Conservation (phyloP, 1,140 invertebrate species). For the Diuraphis noxia region DNA sequence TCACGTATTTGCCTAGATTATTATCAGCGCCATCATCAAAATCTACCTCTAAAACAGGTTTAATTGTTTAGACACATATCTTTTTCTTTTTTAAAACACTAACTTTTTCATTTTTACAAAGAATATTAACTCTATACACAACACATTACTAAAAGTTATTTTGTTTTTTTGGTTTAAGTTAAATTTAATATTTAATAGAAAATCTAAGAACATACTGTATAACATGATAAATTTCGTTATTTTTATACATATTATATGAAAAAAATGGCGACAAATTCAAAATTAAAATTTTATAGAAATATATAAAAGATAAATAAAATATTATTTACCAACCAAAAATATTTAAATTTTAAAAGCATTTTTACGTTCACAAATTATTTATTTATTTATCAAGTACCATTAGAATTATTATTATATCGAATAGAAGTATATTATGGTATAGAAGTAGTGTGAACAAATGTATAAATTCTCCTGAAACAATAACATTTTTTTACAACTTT, state of each 20-base stretch:
- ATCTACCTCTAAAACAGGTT: conserved; percentile 26
- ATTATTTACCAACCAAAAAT: background rate
- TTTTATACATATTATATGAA: too few relatives aligned
- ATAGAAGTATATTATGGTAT: too few relatives aligned
- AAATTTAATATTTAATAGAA: background rate
- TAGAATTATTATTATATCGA: background rate
- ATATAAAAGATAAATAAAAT: background rate
- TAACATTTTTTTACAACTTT: background rate
- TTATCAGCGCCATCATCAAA: conserved; percentile 7
- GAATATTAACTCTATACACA: background rate
- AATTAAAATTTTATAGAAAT: background rate
- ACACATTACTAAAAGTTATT: background rate
- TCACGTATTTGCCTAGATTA: conserved; percentile 51
- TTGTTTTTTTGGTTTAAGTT: background rate
- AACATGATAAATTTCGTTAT: background rate
- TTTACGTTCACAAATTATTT: background rate
- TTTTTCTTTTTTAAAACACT: background rate
- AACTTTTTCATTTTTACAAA: conserved; percentile 33
- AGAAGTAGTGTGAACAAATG: background rate
- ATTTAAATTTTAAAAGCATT: background rate
- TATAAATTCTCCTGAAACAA: background rate
- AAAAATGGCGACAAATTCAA: background rate
- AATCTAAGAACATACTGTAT: background rate
- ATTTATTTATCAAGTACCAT: background rate
- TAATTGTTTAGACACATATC: conserved; percentile 28